These are phyloP conservation scores for Sebastes iracundus DNA, from an alignment of 2,797 vertebrate genomes.

Conservation along the genomic window DNA sequence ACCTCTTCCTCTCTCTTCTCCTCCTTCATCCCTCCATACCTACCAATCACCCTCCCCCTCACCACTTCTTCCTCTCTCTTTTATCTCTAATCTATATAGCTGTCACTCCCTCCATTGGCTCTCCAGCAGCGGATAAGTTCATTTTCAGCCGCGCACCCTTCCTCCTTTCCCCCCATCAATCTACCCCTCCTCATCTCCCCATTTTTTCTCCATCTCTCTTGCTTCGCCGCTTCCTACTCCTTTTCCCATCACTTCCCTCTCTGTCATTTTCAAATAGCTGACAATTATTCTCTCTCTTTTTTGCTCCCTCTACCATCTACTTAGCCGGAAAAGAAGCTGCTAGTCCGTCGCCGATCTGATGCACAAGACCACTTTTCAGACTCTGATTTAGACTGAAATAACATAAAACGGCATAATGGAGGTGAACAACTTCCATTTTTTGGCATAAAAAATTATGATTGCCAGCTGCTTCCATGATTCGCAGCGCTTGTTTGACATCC, in stretches of 20 bases:
- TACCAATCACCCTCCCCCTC: neutral
- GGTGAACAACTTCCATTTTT: neutral
- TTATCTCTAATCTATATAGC: conserved; percentile 63
- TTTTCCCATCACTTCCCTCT: conserved; percentile 44
- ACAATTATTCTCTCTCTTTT: conserved; percentile 48
- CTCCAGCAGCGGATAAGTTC: conserved; percentile 63
- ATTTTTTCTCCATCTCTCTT: conserved; percentile 49
- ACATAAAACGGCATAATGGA: neutral
- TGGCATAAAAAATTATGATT: conserved; percentile 3
- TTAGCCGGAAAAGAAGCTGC: neutral
- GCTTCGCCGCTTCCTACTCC: conserved; percentile 44
- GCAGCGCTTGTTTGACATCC: conserved; percentile 25
- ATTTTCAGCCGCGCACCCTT: conserved; percentile 63
- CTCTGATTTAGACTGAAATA: neutral
- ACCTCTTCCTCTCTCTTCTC: neutral
- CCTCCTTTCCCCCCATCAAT: conserved; percentile 58
- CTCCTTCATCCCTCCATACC: conserved; percentile 17
- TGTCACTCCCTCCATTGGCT: conserved; percentile 73
- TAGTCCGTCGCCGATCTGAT: neutral
- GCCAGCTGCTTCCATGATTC: conserved; percentile 7
- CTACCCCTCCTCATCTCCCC: conserved; percentile 43
- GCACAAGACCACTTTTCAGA: neutral
- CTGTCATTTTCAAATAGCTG: conserved; percentile 59
- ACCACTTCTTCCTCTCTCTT: conserved; percentile 1
- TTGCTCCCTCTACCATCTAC: neutral